Conservation (phyloP, 2,888 invertebrate species). For the Ariolimax columbianus region DNA sequence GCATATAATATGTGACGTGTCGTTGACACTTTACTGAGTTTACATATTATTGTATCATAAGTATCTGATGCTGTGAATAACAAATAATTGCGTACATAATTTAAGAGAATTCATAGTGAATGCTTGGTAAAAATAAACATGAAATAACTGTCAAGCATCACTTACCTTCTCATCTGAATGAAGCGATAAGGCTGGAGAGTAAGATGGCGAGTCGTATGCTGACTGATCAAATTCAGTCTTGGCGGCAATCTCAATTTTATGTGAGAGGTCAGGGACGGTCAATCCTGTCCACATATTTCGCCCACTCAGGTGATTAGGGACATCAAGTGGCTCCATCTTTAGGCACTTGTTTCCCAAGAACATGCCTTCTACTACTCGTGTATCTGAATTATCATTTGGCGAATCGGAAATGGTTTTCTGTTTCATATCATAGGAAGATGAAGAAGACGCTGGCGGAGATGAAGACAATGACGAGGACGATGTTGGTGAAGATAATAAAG, state of each 20-base stretch:
- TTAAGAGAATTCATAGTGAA: no score
- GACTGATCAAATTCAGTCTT: conserved; percentile 38
- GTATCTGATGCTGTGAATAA: no score
- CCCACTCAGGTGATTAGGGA: background rate
- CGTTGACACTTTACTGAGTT: no score
- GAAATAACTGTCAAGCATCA: no score
- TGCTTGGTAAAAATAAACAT: no score
- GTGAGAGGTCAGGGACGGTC: conserved; percentile 4
- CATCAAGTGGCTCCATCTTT: conserved; percentile 27
- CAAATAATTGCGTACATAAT: no score
- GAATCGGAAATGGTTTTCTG: conserved; percentile 23
- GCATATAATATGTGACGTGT: no score
- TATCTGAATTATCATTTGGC: conserved; percentile 16
- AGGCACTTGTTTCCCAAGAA: conserved; percentile 5
- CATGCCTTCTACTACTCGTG: background rate
- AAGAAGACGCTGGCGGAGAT: conserved; percentile 20
- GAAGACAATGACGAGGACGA: conserved; percentile 23
- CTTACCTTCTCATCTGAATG: conserved; percentile 48
- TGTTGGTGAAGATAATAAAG: conserved; percentile 1
- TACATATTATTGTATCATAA: no score
- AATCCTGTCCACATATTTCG: background rate
- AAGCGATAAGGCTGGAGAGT: conserved; percentile 47
- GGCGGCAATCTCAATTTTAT: background rate
- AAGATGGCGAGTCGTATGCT: conserved; percentile 39
- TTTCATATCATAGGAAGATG: background rate